Evolutionary conservation across 2,888 invertebrate species (phyloP), one percentile per base, ranked within the genome.

Genomic region (Watsonalla cultraria): DNA sequence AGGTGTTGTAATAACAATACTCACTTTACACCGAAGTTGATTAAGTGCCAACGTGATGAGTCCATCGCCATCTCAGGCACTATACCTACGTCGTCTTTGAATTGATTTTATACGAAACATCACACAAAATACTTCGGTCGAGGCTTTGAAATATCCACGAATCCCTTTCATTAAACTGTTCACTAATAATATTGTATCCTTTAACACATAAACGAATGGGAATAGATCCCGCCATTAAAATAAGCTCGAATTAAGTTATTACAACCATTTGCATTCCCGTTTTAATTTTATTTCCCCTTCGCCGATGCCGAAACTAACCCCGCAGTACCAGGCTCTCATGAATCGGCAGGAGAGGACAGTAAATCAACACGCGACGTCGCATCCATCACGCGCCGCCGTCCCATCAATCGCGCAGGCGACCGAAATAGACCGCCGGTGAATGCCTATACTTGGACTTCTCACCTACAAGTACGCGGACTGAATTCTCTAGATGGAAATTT

Each of bases 301-400:
- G 64, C 58, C 57, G 58, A 59, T 60, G 34, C 54, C 56, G 51
- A 59, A 62, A 54, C 58, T 57, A 64, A 62, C 62, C 57, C 58
- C 55, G 58, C 57, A 65, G 73, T 80, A 84, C 82, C 81, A 84
- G 83, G 86, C 65, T 62, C 69, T 62, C 85, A 86, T 81, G 82
- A 80, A 77, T 80, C 74, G 77, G 68, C 58, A 61, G 75, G 79
- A 78, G 84, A 75, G 64, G 76, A 74, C 72, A 61, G 86, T 90
- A 89, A 90, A 90, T 90, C 90, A 89, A 75, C 78, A 63, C 67
- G 63, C 79, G 77, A 65, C 72, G 68, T 62, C 62, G 75, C 81
- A 89, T 90, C 87, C 84, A 89, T 90, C 90, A 90, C 76, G 84
- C 66, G 66, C 66, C 74, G 78, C 67, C 74, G 76, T 66, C 72